Conservation (phyloP, 2,797 vertebrate genomes). For the Clarias laeviceps region DNA sequence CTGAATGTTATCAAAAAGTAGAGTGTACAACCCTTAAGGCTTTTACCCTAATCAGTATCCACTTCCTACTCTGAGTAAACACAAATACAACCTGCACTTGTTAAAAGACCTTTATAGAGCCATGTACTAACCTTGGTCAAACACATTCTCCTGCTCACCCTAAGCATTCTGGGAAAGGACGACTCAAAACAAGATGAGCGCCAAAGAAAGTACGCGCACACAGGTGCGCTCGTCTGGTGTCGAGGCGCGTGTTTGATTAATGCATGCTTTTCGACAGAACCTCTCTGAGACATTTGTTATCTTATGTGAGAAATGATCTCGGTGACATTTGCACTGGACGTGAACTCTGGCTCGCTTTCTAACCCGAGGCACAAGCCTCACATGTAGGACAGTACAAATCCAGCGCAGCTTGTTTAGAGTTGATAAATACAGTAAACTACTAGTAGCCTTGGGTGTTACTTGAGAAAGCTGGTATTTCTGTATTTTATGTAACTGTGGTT, state of each 20-base stretch:
- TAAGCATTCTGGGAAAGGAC: constrained; percentile 30
- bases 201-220: constrained; percentile 7
- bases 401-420: constrained; percentile 17
- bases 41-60: constrained; percentile 29
- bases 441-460: neutral
- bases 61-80: constrained; percentile 40
- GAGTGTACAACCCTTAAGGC: constrained; percentile 25
- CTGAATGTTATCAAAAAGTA: constrained; percentile 27
- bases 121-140: constrained; percentile 28
- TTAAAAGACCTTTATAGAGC: constrained; percentile 30
- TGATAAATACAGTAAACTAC: constrained; percentile 7
- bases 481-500: constrained; percentile 3
- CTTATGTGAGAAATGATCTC: constrained; percentile 36
- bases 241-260: constrained; percentile 13
- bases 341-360: constrained; percentile 40
- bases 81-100: constrained; percentile 38
- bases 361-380: constrained; percentile 18
- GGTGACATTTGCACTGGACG: constrained; percentile 44
- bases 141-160: constrained; percentile 14
- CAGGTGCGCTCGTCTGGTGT: constrained; percentile 16
- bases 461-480: neutral
- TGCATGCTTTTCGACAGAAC: constrained; percentile 29
- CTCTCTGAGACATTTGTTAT: constrained; percentile 32
- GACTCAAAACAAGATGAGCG: constrained; percentile 3
- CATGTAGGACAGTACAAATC: constrained; percentile 1